Conservation (phyloP, 2,113 vertebrate species). For the Recurvirostra avosetta region DNA sequence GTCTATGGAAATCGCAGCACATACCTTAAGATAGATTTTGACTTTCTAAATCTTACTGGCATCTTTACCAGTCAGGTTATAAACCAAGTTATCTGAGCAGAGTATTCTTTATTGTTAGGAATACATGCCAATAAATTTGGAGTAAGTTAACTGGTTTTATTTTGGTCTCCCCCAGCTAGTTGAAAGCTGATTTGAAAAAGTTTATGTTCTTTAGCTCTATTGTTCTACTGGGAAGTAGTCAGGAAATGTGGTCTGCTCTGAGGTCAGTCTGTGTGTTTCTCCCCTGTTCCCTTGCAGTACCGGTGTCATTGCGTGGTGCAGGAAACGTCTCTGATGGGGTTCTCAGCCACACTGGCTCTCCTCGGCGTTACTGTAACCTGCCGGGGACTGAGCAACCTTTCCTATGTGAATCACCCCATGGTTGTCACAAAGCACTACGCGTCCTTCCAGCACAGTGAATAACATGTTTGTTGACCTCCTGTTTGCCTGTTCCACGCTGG, state of each 20-base stretch:
- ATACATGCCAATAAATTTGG: background rate
- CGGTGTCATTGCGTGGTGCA: rapidly evolving
- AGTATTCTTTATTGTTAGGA: background rate
- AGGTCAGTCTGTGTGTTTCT: background rate
- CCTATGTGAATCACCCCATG: background rate
- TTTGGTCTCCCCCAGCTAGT: background rate
- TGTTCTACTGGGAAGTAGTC: background rate
- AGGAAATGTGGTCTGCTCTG: background rate
- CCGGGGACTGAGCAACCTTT: background rate
- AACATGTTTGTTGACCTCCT: background rate
- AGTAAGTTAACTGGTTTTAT: background rate
- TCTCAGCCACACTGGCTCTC: background rate
- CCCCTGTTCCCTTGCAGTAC: background rate
- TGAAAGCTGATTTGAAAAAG: background rate
- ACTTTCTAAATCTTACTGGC: background rate
- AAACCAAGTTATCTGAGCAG: background rate
- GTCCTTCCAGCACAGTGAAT: background rate
- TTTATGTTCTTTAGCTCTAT: background rate
- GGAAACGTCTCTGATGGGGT: background rate
- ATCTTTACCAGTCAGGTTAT: background rate
- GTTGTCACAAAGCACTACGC: background rate
- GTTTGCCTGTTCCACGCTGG: background rate
- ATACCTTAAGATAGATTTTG: background rate
- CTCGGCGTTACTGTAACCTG: background rate
- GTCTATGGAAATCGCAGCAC: background rate